phyloP scores from a whole-genome alignment of 2,888 invertebrate species.

The Horisme vitalbata region DNA sequence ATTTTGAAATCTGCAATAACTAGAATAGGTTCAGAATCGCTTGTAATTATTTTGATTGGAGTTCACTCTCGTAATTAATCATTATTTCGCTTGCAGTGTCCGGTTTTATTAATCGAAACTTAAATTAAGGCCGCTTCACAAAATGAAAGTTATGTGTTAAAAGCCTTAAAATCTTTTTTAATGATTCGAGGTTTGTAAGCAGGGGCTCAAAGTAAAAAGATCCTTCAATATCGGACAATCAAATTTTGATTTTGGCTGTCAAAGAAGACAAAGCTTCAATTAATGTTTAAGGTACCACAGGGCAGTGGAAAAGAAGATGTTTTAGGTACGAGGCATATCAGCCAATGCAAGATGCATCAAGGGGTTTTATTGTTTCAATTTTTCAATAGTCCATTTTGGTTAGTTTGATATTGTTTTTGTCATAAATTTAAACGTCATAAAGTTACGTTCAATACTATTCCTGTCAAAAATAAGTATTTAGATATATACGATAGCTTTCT shows the following conservation, averaged over 20 bases:
- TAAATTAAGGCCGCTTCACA: conserved; percentile 24
- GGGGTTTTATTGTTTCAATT: too few species aligned
- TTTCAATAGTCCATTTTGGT: too few species aligned
- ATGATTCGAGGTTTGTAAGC: neutral
- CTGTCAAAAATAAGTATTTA: too few species aligned
- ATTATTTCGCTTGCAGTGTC: conserved; percentile 57
- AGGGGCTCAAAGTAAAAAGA: neutral
- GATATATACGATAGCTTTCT: too few species aligned
- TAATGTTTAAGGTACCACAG: conserved; percentile 12
- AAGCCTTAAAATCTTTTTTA: neutral
- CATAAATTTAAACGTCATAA: too few species aligned
- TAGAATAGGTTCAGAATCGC: conserved; percentile 25
- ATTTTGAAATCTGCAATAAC: too few species aligned
- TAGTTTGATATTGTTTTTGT: too few species aligned
- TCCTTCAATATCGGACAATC: neutral
- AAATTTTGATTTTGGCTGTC: conserved; percentile 9
- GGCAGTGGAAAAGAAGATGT: too few species aligned
- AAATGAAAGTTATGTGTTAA: conserved; percentile 4
- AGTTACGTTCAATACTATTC: too few species aligned
- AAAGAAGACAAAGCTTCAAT: conserved; percentile 11
- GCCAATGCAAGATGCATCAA: too few species aligned
- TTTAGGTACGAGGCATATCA: neutral
- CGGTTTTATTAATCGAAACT: conserved; percentile 61
- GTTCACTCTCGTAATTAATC: conserved; percentile 65
- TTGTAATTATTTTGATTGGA: conserved; percentile 62